Base-by-base conservation (phyloP, 2,797 vertebrate genomes). In the Myotis daubentonii region DNA sequence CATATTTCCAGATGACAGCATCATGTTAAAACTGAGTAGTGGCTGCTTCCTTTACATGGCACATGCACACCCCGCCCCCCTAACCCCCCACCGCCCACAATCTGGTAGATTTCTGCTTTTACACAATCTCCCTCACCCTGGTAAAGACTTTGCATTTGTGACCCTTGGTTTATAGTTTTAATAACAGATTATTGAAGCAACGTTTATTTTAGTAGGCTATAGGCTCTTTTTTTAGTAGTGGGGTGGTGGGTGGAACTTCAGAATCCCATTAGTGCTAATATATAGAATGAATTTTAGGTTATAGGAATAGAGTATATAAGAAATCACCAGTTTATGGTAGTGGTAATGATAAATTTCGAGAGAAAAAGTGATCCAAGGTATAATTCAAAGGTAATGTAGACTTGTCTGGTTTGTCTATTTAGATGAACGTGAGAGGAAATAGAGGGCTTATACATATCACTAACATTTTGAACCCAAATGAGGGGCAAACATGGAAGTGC, bases 41-140 rank as follows among this genome's bases (percentile, higher is more conserved):
- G 19, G 30, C 19, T 62, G 9, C 33, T 84, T 78, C 13, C n/a
- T 80, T 15, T 28, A 33, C 20, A 66, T 17, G 49, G 20, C 49
- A 3, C 0, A 6, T 1, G 16, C 1, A 2, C 2, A 9, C 5
- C 4, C 23, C n/a, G 6, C 13, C 25, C 12, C 57, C 10, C 44
- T 2, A 44, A 1, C 41, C 41, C 0, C 44, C 44, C 10, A 38
- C 38, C 1, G 10, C 2, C 6, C 60, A 5, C 28, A 62, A 9
- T 47, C 1, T 28, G 36, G 8, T 5, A 11, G 20, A 68, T 51
- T 47, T 75, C 16, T 57, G 17, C 11, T 28, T 87, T 89, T 41
- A 49, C 55, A 2, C 22, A 66, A 1, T 19, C 10, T 44, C 16
- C 11, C 36, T 76, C 4, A 17, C 19, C n/a, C 30, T 38, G 3